Evolutionary conservation across 2,797 vertebrate genomes (phyloP), one percentile per base, ranked within the genome.

Genomic region (Hephaestus fuliginosus): DNA sequence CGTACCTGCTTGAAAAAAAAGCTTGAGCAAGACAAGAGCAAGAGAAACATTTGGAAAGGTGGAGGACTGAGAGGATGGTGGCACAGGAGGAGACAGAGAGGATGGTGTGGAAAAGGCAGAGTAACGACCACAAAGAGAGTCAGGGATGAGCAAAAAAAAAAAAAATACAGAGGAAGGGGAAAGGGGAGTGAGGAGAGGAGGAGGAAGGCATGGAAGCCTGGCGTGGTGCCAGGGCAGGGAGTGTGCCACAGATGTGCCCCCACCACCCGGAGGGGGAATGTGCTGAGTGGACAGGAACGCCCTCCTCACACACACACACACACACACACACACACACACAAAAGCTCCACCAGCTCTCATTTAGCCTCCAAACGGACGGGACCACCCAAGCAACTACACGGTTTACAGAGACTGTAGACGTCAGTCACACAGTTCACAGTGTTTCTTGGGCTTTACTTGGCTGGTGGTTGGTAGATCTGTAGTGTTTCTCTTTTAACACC

Each of bases 191-290:
- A 25, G 25, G 25, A 52, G 62, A 67, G 41, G 61, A 33, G 49
- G 68, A 88, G 70, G 80, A 68, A 68, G 39, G 76, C 30, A 63
- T 30, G 43, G 67, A 65, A 57, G 64, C 57, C 78, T 90, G 90
- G 88, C 71, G 56, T 53, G 55, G 44, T 0, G 68, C 91, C 87
- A 86, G 85, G 75, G 76, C 74, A 86, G 82, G 80, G 82, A 82
- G 83, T 84, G 82, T 84, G 84, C 76, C 90, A 89, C 93, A 93
- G 89, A 94, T 94, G 89, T 94, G 91, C 78, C 86, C 76, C 82
- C 39, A 30, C 67, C 76, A 76, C 39, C 82, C 33, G 6, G 12
- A 55, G 61, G 63, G 82, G 74, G 76, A 87, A 91, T 92, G 76
- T 93, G 92, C 91, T 92, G 92, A 94, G 86, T 93, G 77, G 64